Evolutionary conservation across 2,888 invertebrate species (phyloP).

Genomic region (Aromia moschata): DNA sequence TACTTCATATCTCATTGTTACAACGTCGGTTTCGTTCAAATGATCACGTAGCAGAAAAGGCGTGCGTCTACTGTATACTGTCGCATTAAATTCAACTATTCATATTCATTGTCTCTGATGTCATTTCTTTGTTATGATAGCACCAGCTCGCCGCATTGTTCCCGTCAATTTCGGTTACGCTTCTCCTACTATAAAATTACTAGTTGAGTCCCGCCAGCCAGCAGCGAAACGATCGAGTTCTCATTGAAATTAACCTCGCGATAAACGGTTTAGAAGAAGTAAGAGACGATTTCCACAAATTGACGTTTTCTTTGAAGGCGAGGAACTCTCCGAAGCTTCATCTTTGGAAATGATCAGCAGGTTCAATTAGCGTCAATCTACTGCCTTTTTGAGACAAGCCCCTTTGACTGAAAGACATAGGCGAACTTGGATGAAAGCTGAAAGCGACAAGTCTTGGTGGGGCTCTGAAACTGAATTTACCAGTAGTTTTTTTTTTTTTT

Average conservation of each 20-base stretch:
- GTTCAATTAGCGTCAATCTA: conserved; percentile 49
- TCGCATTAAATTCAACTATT: conserved; percentile 40
- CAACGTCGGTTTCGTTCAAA: conserved; percentile 36
- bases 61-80: conserved; percentile 38
- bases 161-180: conserved; percentile 9
- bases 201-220: neutral
- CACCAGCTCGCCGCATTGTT: conserved; percentile 6
- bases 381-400: conserved; percentile 31
- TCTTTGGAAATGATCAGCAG: conserved; percentile 31
- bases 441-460: no score
- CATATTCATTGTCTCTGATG: conserved; percentile 38
- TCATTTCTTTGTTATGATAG: conserved; percentile 29
- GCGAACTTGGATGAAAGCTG: conserved; percentile 28
- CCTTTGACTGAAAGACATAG: conserved; percentile 21
- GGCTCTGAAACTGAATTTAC: no score
- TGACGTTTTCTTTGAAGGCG: conserved; percentile 31
- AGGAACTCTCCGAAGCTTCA: conserved; percentile 35
- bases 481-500: no score
- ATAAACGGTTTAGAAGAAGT: conserved; percentile 3
- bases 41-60: conserved; percentile 44
- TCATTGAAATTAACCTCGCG: neutral
- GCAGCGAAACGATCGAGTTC: neutral
- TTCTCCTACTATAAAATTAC: conserved; percentile 1
- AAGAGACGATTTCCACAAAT: conserved; percentile 32
- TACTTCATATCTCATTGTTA: conserved; percentile 25